Conservation (phyloP, 2,888 invertebrate genomes). For the Entomobrya multifasciata region DNA sequence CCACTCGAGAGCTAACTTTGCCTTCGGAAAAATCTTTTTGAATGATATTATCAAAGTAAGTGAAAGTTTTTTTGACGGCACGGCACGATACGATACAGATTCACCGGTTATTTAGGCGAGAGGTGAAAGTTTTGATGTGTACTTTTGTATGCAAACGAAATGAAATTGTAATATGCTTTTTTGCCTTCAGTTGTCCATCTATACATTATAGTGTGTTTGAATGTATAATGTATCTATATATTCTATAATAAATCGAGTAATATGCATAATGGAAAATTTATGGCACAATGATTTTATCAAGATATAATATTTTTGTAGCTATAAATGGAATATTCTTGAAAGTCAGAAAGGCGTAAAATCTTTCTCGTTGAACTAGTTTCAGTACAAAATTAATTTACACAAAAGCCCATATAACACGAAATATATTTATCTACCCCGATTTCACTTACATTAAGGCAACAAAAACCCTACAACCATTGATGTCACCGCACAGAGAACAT, state of each 20-base stretch:
- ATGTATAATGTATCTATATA: too few species aligned
- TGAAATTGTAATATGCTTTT: too few species aligned
- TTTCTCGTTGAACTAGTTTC: not conserved
- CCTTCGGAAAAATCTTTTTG: not conserved
- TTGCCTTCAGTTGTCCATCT: too few species aligned
- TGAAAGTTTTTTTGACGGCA: not conserved
- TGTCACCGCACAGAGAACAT: not conserved
- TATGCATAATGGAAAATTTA: too few species aligned
- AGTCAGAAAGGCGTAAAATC: not conserved
- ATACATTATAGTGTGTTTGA: too few species aligned
- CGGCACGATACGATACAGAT: not conserved
- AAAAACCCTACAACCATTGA: not conserved
- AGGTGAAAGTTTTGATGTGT: too few species aligned
- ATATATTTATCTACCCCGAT: not conserved
- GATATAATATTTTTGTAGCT: too few species aligned
- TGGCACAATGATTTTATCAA: too few species aligned
- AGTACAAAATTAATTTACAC: slow-evolving; percentile 5
- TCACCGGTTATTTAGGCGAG: too few species aligned
- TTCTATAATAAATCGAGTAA: too few species aligned
- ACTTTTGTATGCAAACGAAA: too few species aligned
- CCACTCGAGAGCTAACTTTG: not conserved
- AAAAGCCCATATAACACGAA: too few species aligned
- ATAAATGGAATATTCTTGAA: not conserved
- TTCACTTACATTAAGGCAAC: not conserved
- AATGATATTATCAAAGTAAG: slow-evolving; percentile 3